Conservation (phyloP, 2,888 invertebrate genomes). For the Trichopoda pennipes region DNA sequence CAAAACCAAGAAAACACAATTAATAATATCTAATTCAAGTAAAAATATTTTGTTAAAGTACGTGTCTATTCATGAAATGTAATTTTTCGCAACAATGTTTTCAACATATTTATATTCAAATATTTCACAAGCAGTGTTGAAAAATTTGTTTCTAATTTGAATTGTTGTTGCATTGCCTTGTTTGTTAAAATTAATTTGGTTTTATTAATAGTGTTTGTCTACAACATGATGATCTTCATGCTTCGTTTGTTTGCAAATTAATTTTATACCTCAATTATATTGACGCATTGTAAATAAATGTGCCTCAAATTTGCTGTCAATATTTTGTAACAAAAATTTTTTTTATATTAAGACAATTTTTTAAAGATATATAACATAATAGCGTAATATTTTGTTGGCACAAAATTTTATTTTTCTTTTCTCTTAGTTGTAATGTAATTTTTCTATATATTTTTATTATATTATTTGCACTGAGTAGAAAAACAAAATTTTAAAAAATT, state of each 20-base stretch:
- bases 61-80: constrained; percentile 30
- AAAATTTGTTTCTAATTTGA: neutral
- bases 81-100: constrained; percentile 21
- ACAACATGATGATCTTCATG: constrained; percentile 51
- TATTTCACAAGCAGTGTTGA: neutral
- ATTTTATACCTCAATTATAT: constrained; percentile 46
- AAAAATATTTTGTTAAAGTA: constrained; percentile 14
- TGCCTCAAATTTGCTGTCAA: neutral
- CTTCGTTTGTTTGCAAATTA: constrained; percentile 53
- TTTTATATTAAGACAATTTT: constrained; percentile 34
- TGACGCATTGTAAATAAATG: constrained; percentile 35
- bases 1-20: neutral
- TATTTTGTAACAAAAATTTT: neutral
- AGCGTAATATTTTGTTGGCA: constrained; percentile 31
- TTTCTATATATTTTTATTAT: too few relatives aligned
- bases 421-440: too few relatives aligned
- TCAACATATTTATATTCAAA: neutral
- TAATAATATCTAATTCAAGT: neutral
- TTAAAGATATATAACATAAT: constrained; percentile 17
- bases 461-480: too few relatives aligned
- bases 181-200: constrained; percentile 1
- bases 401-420: neutral
- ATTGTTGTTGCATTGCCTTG: too few relatives aligned
- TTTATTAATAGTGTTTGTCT: constrained; percentile 8
- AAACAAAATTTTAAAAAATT: too few relatives aligned